A percentile compares a stretch with the other conserved stretches of the same genome.
Conservation (phyloP, 1,140 invertebrate species). For the Ips nitidus region DNA sequence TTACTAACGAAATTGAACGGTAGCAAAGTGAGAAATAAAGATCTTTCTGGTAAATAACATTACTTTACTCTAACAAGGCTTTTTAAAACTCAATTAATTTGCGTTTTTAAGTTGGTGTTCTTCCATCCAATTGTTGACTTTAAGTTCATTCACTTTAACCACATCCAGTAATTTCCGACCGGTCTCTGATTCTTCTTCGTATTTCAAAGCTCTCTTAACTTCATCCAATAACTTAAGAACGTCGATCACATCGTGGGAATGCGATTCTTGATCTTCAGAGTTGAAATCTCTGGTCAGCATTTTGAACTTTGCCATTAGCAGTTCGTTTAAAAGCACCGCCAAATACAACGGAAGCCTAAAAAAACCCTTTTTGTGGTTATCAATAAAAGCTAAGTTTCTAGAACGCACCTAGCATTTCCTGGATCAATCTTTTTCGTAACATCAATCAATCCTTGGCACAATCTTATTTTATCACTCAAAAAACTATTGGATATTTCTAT, state of each 20-base stretch:
- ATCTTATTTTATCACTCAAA: constrained; percentile 62
- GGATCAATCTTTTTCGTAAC: constrained; percentile 70
- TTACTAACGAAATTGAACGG: no score
- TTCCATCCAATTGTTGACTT: background rate
- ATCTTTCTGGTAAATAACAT: no score
- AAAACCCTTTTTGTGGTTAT: constrained; percentile 2
- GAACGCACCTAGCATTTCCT: constrained; percentile 55
- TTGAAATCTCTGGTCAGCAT: constrained; percentile 26
- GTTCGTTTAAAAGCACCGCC: constrained; percentile 33
- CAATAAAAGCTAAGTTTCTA: background rate
- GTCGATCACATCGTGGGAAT: constrained; percentile 17
- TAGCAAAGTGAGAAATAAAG: no score
- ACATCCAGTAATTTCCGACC: constrained; percentile 30
- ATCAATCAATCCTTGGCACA: constrained; percentile 67
- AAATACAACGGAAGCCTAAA: constrained; percentile 35
- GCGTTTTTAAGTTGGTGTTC: background rate
- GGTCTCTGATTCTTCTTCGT: constrained; percentile 19
- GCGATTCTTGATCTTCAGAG: constrained; percentile 12
- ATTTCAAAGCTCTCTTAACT: constrained; percentile 16
- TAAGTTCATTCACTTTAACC: background rate
- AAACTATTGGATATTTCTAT: constrained; percentile 50
- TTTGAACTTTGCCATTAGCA: constrained; percentile 26
- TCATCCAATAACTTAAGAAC: constrained; percentile 21
- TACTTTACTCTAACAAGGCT: no score
- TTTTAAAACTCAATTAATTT: no score